Evolutionary conservation across 1,140 invertebrate species (phyloP).

Genomic region (Paraescarpia echinospica): DNA sequence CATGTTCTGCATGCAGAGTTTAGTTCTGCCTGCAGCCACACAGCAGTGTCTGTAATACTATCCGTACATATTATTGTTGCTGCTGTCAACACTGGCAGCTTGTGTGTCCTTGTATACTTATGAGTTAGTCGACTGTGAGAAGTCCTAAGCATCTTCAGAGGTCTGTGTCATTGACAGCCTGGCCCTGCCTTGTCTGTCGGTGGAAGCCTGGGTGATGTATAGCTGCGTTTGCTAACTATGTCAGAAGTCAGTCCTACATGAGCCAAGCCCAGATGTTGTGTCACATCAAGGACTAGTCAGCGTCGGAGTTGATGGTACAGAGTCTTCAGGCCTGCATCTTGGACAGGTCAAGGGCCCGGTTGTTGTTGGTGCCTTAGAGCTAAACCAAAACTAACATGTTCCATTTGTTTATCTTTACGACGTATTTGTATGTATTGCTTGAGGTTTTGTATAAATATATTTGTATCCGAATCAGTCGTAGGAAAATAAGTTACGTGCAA

Average conservation of each 20-base stretch:
- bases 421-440: too few species aligned
- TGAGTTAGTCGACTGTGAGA: neutral
- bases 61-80: neutral
- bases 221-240: neutral
- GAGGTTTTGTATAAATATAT: too few species aligned
- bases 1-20: too few species aligned
- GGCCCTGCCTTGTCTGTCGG: neutral
- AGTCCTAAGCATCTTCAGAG: neutral
- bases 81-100: neutral
- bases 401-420: neutral
- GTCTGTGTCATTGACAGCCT: neutral
- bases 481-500: too few species aligned
- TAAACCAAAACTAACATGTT: neutral
- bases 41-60: neutral
- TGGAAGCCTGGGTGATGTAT: neutral
- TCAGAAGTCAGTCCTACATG: neutral
- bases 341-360: neutral
- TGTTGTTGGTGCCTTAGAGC: neutral
- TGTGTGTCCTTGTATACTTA: too few species aligned
- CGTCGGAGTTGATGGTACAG: too few species aligned
- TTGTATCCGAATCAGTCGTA: too few species aligned
- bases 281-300: neutral
- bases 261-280: neutral
- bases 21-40: neutral
- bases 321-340: neutral